phyloP scores from a whole-genome alignment of 53 echinoderm and acorn worm species.

The Henricia sp. region DNA sequence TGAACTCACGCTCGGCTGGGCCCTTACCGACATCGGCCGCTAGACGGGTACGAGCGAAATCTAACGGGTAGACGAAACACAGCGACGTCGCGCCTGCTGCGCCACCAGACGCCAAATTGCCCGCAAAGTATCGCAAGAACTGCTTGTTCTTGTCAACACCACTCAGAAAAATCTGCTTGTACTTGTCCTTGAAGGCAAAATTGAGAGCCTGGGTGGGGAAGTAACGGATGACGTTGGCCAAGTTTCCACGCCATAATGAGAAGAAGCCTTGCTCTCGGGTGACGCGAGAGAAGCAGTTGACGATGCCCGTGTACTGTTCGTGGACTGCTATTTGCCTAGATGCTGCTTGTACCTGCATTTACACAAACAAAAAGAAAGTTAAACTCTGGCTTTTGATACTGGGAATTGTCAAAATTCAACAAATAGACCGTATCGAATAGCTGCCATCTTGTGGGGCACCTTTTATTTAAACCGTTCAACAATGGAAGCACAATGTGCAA shows the following conservation, averaged over 20 bases:
- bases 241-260: constrained; percentile 97
- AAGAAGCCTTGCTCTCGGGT: constrained; percentile 96
- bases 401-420: too few relatives aligned
- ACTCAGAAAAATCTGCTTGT: constrained; percentile 91
- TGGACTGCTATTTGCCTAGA: constrained; percentile 81
- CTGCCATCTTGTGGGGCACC: too few relatives aligned
- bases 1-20: constrained; percentile 77
- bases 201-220: constrained; percentile 98
- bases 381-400: too few relatives aligned
- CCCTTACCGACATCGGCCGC: constrained; percentile 93
- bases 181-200: constrained; percentile 99
- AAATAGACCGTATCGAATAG: too few relatives aligned
- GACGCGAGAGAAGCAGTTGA: constrained; percentile 86
- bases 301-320: constrained; percentile 90
- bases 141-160: constrained; percentile 89
- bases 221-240: constrained; percentile 95
- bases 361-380: not conserved
- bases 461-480: too few relatives aligned
- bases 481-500: too few relatives aligned
- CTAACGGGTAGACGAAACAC: constrained; percentile 95
- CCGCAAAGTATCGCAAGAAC: constrained; percentile 87
- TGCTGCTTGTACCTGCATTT: constrained; percentile 88
- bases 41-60: constrained; percentile 97
- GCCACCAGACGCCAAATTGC: constrained; percentile 96
- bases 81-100: constrained; percentile 95